Conservation (phyloP, 2,113 vertebrate genomes). For the Leucopsar rothschildi region DNA sequence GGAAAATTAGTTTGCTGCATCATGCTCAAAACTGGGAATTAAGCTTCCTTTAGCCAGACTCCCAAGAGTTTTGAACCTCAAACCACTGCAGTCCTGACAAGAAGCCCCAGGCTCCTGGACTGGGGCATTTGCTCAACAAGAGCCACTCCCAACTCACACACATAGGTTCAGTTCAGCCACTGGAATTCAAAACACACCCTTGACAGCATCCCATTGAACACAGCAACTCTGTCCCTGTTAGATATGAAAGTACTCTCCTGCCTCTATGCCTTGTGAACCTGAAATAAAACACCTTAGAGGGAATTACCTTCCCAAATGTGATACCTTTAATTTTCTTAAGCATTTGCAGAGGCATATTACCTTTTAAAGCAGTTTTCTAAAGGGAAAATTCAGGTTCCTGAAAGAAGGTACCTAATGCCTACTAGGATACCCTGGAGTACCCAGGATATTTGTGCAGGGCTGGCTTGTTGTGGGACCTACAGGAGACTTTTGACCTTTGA, state of each 20-base stretch:
- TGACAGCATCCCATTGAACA: neutral
- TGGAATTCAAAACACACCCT: neutral
- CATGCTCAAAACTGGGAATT: neutral
- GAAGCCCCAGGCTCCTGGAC: neutral
- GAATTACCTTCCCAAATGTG: neutral
- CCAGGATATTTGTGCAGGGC: neutral
- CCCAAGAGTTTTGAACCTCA: neutral
- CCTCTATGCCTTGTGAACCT: neutral
- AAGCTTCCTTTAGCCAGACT: neutral
- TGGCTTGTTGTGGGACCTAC: neutral
- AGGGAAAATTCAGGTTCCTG: neutral
- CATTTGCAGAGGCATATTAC: neutral
- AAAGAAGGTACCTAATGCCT: neutral
- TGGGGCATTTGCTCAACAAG: neutral
- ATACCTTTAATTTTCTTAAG: neutral
- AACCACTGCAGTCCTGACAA: accelerated
- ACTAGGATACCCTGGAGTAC: neutral
- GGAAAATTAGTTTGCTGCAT: neutral
- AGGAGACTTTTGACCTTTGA: neutral
- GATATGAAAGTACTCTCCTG: neutral
- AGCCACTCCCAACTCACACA: neutral
- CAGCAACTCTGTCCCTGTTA: neutral
- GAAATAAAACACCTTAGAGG: neutral
- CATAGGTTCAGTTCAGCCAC: neutral
- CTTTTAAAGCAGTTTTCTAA: neutral